Percentiles rank a stretch among this genome's conserved stretches.
These are phyloP conservation scores for Aradophagus sp. DNA, from an alignment of 1,140 invertebrate genomes.

Conservation along the genomic window DNA sequence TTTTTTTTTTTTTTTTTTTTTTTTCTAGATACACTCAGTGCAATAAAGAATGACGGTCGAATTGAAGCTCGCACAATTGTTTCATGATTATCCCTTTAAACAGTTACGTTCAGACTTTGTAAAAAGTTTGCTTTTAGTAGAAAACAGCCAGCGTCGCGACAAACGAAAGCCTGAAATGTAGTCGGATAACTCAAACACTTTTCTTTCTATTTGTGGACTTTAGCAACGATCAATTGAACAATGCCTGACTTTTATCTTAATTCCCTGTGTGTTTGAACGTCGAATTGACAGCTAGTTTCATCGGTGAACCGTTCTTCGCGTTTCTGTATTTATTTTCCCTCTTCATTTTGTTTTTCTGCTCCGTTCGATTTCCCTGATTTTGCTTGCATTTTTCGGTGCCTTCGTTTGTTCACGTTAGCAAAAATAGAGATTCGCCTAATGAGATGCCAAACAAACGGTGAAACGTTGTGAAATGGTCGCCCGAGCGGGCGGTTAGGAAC, in stretches of 20 bases:
- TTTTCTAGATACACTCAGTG: no score
- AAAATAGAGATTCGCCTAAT: conserved; percentile 39
- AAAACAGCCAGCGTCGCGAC: no score
- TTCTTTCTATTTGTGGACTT: no score
- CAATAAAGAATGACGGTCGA: background rate
- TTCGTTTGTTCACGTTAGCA: conserved; percentile 12
- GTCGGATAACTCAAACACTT: no score
- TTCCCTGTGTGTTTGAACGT: conserved; percentile 28
- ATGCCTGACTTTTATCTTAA: conserved; percentile 10
- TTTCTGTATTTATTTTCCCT: background rate
- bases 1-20: no score
- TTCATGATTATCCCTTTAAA: conserved; percentile 12
- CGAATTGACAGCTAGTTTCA: conserved; percentile 22
- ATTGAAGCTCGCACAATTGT: conserved; percentile 4
- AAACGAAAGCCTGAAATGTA: no score
- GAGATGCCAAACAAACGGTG: conserved; percentile 18
- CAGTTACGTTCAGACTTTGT: conserved; percentile 36
- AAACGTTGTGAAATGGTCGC: conserved; percentile 8
- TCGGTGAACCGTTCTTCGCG: background rate
- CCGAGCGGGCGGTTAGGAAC: conserved; percentile 29
- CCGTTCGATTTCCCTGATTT: conserved; percentile 3
- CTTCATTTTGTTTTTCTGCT: no score
- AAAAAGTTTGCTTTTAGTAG: conserved; percentile 12
- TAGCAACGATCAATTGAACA: no score
- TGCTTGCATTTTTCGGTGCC: conserved; percentile 3